Conservation (phyloP, 1,140 invertebrate genomes). For the Reticulitermes speratus region DNA sequence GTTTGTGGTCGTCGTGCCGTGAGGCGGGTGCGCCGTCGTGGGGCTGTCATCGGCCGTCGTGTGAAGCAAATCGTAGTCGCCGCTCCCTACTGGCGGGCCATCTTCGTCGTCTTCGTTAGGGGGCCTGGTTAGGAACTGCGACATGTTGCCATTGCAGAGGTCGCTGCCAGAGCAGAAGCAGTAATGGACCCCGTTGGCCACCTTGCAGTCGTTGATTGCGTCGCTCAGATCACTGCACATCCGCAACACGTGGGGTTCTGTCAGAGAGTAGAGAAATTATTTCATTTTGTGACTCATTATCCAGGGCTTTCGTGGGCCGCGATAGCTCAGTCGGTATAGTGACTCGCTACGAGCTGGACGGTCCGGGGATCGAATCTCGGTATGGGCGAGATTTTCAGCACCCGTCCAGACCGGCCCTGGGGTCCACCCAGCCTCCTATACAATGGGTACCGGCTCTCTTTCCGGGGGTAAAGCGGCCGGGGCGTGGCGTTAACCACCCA, state of each 20-base stretch:
- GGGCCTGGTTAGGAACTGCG: background rate
- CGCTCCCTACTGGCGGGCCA: constrained; percentile 2
- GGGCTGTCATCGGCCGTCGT: background rate
- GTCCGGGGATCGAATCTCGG: too few species aligned
- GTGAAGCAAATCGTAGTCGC: background rate
- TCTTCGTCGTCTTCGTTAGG: constrained; percentile 25
- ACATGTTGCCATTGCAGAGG: constrained; percentile 51
- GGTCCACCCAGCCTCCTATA: too few species aligned
- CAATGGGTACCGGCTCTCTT: too few species aligned
- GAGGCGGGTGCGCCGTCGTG: background rate
- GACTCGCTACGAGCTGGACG: too few species aligned
- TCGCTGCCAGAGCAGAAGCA: constrained; percentile 52
- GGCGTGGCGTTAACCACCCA: too few species aligned
- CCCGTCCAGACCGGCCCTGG: too few species aligned
- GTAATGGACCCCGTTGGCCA: constrained; percentile 50
- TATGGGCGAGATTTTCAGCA: too few species aligned
- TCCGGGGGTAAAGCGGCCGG: too few species aligned
- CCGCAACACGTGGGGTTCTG: constrained; percentile 42
- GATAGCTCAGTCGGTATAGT: too few species aligned
- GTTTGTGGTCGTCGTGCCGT: background rate
- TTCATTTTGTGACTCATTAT: too few species aligned
- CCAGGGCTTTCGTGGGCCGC: too few species aligned
- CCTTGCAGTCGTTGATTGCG: constrained; percentile 48
- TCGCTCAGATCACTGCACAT: constrained; percentile 50
- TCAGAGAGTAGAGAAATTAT: background rate